Percentiles rank a stretch among this genome's conserved stretches.
Evolutionary conservation across 1,140 invertebrate genomes (phyloP).

Genomic region (Aphaenogaster ashmeadi): DNA sequence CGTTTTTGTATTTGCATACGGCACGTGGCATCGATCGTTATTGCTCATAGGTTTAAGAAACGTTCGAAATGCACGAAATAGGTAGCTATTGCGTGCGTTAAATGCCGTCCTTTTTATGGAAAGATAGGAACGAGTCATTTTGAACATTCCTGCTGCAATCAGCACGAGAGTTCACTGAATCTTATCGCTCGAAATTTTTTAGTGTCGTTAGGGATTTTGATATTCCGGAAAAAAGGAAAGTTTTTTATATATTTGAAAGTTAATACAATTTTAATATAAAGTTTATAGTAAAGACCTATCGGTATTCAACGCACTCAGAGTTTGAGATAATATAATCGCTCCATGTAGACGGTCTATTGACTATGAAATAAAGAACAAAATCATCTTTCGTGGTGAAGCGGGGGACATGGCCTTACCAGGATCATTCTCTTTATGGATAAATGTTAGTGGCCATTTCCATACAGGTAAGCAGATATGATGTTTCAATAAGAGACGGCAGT

Average conservation of each 20-base stretch:
- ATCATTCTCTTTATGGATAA: constrained; percentile 81
- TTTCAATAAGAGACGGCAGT: constrained; percentile 84
- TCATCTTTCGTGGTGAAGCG: constrained; percentile 59
- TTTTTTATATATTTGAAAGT: no score
- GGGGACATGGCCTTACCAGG: constrained; percentile 41
- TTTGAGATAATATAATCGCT: constrained; percentile 16
- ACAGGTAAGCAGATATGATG: constrained; percentile 77
- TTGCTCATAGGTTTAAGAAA: constrained; percentile 41
- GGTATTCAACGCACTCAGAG: neutral
- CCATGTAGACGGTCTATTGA: neutral
- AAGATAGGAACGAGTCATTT: neutral
- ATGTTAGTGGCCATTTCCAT: constrained; percentile 71
- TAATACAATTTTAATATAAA: neutral
- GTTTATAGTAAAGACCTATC: neutral
- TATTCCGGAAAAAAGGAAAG: constrained; percentile 37
- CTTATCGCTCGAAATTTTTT: neutral
- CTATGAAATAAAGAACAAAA: constrained; percentile 50
- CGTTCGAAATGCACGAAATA: constrained; percentile 18
- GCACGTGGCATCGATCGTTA: constrained; percentile 20
- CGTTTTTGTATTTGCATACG: constrained; percentile 35
- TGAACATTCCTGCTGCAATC: constrained; percentile 47
- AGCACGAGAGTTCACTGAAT: constrained; percentile 2
- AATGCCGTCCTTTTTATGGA: constrained; percentile 52
- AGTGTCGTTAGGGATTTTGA: constrained; percentile 32
- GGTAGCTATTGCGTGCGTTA: constrained; percentile 25